phyloP scores from a whole-genome alignment of 2,888 invertebrate genomes.

The Lasioglossum pauxillum region DNA sequence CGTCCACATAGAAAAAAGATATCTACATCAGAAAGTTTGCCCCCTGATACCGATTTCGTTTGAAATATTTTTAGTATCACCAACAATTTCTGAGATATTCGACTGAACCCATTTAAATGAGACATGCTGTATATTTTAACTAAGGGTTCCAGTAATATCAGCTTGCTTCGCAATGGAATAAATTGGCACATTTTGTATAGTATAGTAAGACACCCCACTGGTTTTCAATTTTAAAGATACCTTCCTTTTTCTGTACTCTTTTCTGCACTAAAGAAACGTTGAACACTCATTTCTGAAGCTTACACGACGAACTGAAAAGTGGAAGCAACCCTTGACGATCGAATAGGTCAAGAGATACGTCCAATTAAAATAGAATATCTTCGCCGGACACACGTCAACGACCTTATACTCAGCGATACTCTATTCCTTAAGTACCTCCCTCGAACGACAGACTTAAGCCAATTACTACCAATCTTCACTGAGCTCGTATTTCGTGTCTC shows the following conservation, averaged over 20 bases:
- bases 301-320: not conserved
- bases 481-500: conserved; percentile 45
- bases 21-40: no score
- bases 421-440: conserved; percentile 46
- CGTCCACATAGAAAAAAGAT: no score
- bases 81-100: no score
- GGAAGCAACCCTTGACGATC: not conserved
- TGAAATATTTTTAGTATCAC: no score
- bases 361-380: not conserved
- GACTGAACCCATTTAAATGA: no score
- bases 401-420: conserved; percentile 13
- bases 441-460: conserved; percentile 42
- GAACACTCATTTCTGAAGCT: not conserved
- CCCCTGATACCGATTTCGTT: no score
- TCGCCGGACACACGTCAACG: not conserved
- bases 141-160: not conserved
- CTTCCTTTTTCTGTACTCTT: no score
- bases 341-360: not conserved
- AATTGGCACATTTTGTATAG: not conserved
- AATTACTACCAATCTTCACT: conserved; percentile 48
- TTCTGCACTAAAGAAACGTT: no score
- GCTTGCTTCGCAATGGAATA: no score
- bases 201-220: not conserved
- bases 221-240: no score
- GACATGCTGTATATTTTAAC: no score